A percentile compares a stretch with the other conserved stretches of the same genome.
Conservation (phyloP, 2,113 vertebrate genomes). For the Rhabdornis inornatus region DNA sequence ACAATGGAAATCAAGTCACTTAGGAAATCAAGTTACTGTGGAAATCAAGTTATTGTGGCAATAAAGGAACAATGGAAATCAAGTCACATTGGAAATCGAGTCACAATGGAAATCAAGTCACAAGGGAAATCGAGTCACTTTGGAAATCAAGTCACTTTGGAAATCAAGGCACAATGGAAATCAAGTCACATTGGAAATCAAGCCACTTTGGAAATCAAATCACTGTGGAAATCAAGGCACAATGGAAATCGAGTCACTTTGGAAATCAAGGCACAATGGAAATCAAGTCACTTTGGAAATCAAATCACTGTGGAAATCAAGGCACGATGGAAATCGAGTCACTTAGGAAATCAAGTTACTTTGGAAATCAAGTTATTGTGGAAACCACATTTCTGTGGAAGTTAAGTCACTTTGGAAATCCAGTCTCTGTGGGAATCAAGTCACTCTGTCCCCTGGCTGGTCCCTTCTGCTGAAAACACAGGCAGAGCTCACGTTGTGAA, state of each 20-base stretch:
- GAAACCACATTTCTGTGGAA: not conserved
- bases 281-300: not conserved
- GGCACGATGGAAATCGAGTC: too few relatives aligned
- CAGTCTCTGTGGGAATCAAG: not conserved
- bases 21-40: not conserved
- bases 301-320: too few relatives aligned
- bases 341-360: not conserved
- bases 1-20: not conserved
- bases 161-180: not conserved
- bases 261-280: not conserved
- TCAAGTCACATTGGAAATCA: fast-evolving
- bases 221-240: fast-evolving
- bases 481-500: not conserved
- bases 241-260: not conserved
- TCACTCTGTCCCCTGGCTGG: not conserved
- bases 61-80: too few relatives aligned
- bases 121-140: not conserved
- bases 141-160: not conserved
- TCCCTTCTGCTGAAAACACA: not conserved
- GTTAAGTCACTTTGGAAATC: not conserved
- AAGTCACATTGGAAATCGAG: too few relatives aligned
- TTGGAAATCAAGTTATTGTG: not conserved
- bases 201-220: fast-evolving
- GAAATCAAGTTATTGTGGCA: not conserved
- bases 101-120: too few relatives aligned